Evolutionary conservation across 1,140 invertebrate genomes (phyloP).

Genomic region (Caenorhabditis remanei): DNA sequence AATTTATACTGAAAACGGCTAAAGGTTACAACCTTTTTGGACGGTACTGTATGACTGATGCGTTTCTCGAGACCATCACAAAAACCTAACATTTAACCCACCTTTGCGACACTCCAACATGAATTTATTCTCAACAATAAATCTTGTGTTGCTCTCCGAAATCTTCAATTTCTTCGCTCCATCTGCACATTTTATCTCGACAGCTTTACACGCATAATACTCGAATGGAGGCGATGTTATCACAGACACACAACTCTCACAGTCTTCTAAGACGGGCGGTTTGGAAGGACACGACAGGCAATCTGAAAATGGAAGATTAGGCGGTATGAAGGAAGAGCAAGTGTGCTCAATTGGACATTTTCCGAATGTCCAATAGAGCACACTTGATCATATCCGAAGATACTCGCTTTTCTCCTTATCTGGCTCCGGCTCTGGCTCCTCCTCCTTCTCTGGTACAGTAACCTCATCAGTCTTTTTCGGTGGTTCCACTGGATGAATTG

Average conservation of each 20-base stretch:
- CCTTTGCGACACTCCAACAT: conserved; percentile 8
- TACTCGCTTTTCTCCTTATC: background rate
- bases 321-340: background rate
- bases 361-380: background rate
- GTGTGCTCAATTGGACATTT: background rate
- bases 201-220: background rate
- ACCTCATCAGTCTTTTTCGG: background rate
- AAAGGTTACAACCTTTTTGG: no score
- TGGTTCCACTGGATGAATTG: background rate
- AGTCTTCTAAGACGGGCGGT: background rate
- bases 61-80: background rate
- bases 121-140: background rate
- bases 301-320: background rate
- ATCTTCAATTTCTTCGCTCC: background rate
- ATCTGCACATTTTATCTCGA: conserved; percentile 17
- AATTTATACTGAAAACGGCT: no score
- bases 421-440: background rate
- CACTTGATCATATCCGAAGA: background rate
- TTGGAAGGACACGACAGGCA: background rate
- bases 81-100: background rate
- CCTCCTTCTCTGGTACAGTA: background rate
- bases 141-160: background rate
- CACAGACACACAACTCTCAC: background rate
- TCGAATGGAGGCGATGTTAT: conserved; percentile 1
- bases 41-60: background rate